Percentiles rank a stretch among this genome's conserved stretches.
Evolutionary conservation across 2,888 invertebrate genomes (phyloP).

Genomic region (Sesia bembeciformis): DNA sequence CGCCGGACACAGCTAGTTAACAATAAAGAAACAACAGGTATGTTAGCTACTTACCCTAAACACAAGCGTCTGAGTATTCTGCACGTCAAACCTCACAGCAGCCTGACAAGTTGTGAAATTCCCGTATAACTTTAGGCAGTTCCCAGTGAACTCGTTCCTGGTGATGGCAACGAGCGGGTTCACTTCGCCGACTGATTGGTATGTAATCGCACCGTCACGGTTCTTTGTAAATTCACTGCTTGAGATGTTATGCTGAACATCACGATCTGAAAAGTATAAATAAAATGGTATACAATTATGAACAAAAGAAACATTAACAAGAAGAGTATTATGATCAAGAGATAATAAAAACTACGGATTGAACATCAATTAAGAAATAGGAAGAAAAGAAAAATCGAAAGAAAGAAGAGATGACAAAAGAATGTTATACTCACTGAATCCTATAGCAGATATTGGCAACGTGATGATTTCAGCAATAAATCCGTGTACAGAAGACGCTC

Average conservation of each 20-base stretch:
- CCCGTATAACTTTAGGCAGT: slow-evolving; percentile 92
- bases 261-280: slow-evolving; percentile 79
- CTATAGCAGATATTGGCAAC: slow-evolving; percentile 92
- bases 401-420: neutral
- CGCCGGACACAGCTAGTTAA: too few species aligned
- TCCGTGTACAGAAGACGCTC: slow-evolving; percentile 94
- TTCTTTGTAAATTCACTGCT: slow-evolving; percentile 86
- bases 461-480: slow-evolving; percentile 98
- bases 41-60: slow-evolving; percentile 79
- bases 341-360: too few species aligned
- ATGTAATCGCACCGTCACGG: slow-evolving; percentile 89
- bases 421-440: slow-evolving; percentile 81
- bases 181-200: slow-evolving; percentile 94
- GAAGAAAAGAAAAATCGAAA: slow-evolving; percentile 2
- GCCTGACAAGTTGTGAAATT: slow-evolving; percentile 93
- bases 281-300: too few species aligned
- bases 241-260: slow-evolving; percentile 92
- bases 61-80: slow-evolving; percentile 92
- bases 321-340: too few species aligned
- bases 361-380: too few species aligned
- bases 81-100: slow-evolving; percentile 90
- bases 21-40: too few species aligned
- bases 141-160: slow-evolving; percentile 87
- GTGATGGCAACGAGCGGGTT: slow-evolving; percentile 92
- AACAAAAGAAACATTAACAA: too few species aligned